Base-by-base conservation (phyloP, 2,113 vertebrate genomes). In the Tiliqua scincoides region DNA sequence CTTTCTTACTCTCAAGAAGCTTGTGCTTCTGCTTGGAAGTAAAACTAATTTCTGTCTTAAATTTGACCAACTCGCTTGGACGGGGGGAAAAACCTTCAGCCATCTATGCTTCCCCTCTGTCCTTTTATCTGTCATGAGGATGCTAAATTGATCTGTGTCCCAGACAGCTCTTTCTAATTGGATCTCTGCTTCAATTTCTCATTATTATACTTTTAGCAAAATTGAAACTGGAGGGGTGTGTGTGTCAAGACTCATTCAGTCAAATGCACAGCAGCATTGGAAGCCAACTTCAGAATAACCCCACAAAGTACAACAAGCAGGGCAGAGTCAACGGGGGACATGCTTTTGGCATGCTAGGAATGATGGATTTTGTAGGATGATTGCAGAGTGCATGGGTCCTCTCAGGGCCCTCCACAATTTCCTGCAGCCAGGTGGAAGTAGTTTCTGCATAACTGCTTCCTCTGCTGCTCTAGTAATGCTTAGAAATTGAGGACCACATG, bases 191-290 rank as follows among this genome's bases (percentile, higher is more conserved):
- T 90, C 59, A 0, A 0, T 86, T 92, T 91, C 88, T 82, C 61
- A 48, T 91, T n/a, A 67, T 68, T 82, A 68, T 52, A 71, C 48
- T 86, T 85, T 88, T 82, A 0, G 40, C 35, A 4, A 27, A 48
- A 86, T 79, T 92, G 87, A 85, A 91, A 90, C 83, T 75, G 86
- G 81, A 92, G 63, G 63, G 89, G 80, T n/a, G 18, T 1, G 48
- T 85, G 18, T 91, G 88, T 92, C 88, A 89, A 79, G 85, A 82
- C 91, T 87, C 1, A 0, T 89, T 92, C 67, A 83, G 14, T 63
- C 65, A 61, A 88, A 79, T 79, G 68, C 15, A 1, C 0, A 61
- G 79, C 86, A 68, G 59, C 62, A 87, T 86, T 63, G 87, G 88
- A 71, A 90, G 52, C 88, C 85, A 88, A 74, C 82, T 89, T 82